phyloP scores from a whole-genome alignment of 1,140 invertebrate species.

The Drosophila melanogaster region DNA sequence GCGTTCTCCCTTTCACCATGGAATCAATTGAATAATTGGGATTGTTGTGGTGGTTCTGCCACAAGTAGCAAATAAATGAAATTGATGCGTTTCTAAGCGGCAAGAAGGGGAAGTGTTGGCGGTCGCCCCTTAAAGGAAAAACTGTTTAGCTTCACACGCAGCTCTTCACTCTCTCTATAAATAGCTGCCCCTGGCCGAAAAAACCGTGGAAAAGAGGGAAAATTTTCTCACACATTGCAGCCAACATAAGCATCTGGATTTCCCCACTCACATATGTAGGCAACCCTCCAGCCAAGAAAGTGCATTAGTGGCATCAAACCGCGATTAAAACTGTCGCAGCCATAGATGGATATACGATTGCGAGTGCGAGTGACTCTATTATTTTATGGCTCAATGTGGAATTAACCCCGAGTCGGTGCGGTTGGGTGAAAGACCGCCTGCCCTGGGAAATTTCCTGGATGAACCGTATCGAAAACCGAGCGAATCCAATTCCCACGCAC shows the following conservation, averaged over 20 bases:
- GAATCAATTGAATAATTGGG: slow-evolving; percentile 80
- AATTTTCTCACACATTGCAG: slow-evolving; percentile 67
- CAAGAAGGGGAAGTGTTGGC: slow-evolving; percentile 2
- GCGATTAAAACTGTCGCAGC: slow-evolving; percentile 79
- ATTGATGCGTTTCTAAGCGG: slow-evolving; percentile 71
- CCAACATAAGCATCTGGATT: slow-evolving; percentile 62
- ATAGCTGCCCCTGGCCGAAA: slow-evolving; percentile 60
- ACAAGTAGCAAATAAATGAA: slow-evolving; percentile 83
- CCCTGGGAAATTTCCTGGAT: slow-evolving; percentile 78
- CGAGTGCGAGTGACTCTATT: slow-evolving; percentile 26
- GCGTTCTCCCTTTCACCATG: slow-evolving; percentile 33
- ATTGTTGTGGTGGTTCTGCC: slow-evolving; percentile 54
- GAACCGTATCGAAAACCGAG: slow-evolving; percentile 26
- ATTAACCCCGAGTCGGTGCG: slow-evolving; percentile 41
- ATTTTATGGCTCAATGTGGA: slow-evolving; percentile 65
- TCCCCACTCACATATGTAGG: slow-evolving; percentile 35
- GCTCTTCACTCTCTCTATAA: slow-evolving; percentile 33
- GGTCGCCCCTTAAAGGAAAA: slow-evolving; percentile 55
- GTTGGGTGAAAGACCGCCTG: slow-evolving; percentile 23
- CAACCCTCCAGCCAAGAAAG: slow-evolving; percentile 27
- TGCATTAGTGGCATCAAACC: slow-evolving; percentile 48
- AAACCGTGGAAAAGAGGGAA: slow-evolving; percentile 45
- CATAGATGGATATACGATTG: slow-evolving; percentile 55
- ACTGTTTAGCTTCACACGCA: slow-evolving; percentile 66
- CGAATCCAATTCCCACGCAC: slow-evolving; percentile 68